phyloP scores from a whole-genome alignment of 2,888 invertebrate genomes.

The Isotomurus palustris region DNA sequence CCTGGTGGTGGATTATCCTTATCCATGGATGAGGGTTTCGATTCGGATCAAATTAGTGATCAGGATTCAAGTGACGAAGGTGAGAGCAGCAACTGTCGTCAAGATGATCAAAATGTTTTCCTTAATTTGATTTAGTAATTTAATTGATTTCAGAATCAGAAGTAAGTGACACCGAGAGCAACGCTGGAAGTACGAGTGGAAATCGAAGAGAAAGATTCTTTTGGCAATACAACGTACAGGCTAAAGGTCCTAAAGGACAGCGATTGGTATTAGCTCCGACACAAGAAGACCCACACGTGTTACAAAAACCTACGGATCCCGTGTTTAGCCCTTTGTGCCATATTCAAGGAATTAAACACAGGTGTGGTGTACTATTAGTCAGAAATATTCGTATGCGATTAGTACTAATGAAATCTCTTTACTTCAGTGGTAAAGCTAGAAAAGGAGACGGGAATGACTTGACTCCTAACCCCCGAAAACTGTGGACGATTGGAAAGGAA shows the following conservation, averaged over 20 bases:
- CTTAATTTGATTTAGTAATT: background rate
- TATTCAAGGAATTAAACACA: constrained; percentile 82
- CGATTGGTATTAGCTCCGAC: constrained; percentile 76
- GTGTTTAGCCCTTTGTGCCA: constrained; percentile 92
- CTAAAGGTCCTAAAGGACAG: constrained; percentile 95
- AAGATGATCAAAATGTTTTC: background rate
- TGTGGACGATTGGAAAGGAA: constrained; percentile 86
- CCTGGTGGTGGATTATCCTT: constrained; percentile 57
- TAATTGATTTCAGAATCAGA: constrained; percentile 40
- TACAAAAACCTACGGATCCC: constrained; percentile 87
- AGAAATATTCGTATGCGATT: background rate
- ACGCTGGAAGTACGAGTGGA: constrained; percentile 42
- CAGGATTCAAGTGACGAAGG: constrained; percentile 46
- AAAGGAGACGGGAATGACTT: constrained; percentile 97
- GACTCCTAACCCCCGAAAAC: constrained; percentile 88
- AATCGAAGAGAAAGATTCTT: constrained; percentile 69
- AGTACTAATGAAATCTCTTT: no score
- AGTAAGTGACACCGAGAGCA: constrained; percentile 46
- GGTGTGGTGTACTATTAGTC: constrained; percentile 58
- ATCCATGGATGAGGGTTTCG: constrained; percentile 61
- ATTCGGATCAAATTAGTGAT: constrained; percentile 47
- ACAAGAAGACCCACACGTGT: constrained; percentile 83
- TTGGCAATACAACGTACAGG: constrained; percentile 98
- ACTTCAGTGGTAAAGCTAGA: constrained; percentile 74
- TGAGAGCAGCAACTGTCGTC: constrained; percentile 4